phyloP scores from a whole-genome alignment of 2,888 invertebrate species.

The Drosophila conformis region DNA sequence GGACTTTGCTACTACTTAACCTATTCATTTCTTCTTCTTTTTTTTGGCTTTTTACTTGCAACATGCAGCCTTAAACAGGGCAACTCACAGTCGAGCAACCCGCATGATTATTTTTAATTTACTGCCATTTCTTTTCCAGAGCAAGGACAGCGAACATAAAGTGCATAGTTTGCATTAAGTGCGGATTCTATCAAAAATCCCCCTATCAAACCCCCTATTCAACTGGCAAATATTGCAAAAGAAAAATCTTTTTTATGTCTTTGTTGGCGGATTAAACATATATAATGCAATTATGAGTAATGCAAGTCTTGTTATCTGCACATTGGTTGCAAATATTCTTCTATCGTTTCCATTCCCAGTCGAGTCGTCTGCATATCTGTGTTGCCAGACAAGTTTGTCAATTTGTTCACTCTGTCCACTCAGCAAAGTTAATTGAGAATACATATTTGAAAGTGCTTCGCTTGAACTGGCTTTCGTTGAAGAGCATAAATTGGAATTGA shows the following conservation, averaged over 20 bases:
- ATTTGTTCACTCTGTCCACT: background rate
- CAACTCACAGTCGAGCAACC: background rate
- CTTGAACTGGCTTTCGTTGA: background rate
- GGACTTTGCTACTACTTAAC: background rate
- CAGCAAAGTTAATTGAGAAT: background rate
- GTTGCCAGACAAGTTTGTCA: background rate
- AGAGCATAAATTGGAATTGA: background rate
- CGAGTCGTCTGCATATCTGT: background rate
- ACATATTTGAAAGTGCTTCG: conserved; percentile 1
- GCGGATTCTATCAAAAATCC: background rate
- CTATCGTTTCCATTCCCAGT: background rate
- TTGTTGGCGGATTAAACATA: background rate
- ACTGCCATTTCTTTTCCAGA: background rate
- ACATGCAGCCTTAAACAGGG: no score
- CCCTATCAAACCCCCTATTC: no score
- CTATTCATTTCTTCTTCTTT: accelerated
- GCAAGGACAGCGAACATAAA: background rate
- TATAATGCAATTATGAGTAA: background rate
- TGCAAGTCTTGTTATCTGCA: background rate
- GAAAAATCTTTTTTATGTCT: background rate
- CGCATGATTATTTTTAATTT: background rate
- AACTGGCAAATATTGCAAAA: background rate
- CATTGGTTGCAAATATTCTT: background rate
- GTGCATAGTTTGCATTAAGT: background rate
- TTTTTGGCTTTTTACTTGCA: background rate